These are phyloP conservation scores for Egretta garzetta DNA, from an alignment of 2,113 vertebrate genomes.

Conservation along the genomic window DNA sequence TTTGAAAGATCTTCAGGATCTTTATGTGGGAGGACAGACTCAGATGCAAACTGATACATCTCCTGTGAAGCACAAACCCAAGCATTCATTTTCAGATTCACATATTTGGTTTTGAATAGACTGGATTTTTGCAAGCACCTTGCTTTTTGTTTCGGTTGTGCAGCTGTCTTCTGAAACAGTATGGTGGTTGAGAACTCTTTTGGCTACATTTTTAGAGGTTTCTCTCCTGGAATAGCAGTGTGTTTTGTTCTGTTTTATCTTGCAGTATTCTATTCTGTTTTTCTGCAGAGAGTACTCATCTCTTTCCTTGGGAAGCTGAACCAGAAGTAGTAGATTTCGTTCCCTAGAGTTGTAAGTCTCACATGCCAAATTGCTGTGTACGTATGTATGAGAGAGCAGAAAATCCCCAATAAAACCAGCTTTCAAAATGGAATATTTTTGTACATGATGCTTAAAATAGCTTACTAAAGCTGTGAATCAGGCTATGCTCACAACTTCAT, in stretches of 20 bases:
- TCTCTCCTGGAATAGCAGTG: neutral
- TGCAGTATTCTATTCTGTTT: neutral
- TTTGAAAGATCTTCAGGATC: neutral
- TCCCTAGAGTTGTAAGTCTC: neutral
- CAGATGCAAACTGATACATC: neutral
- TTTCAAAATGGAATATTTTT: neutral
- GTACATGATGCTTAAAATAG: neutral
- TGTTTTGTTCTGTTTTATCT: neutral
- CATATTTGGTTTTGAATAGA: neutral
- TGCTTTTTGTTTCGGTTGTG: neutral
- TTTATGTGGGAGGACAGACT: neutral
- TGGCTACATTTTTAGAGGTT: neutral
- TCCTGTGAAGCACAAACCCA: neutral
- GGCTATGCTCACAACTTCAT: neutral
- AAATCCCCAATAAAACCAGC: neutral
- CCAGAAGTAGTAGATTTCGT: neutral
- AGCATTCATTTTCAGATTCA: neutral
- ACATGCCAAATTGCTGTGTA: neutral
- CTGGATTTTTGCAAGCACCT: neutral
- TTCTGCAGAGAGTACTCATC: neutral
- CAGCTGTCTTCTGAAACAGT: neutral
- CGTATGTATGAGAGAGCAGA: neutral
- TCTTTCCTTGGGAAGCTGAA: neutral
- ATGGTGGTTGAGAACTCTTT: neutral
- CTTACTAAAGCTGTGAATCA: neutral